These are phyloP conservation scores for Hyperoplus immaculatus DNA, from an alignment of 2,797 vertebrate species.

Conservation along the genomic window DNA sequence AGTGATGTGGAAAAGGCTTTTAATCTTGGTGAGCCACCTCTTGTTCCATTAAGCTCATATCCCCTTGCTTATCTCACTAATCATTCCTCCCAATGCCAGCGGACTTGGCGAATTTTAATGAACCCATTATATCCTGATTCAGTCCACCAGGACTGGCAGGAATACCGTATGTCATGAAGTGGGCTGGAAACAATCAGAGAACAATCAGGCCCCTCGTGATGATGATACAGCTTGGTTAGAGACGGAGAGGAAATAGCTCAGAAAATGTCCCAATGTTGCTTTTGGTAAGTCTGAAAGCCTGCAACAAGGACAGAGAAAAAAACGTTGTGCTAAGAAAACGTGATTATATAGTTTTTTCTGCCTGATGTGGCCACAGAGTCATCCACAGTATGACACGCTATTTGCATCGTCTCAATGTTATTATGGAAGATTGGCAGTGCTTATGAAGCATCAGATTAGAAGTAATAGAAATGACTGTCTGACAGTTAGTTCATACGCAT, in stretches of 20 bases:
- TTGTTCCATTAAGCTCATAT: constrained; percentile 82
- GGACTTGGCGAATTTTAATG: constrained; percentile 78
- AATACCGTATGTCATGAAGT: constrained; percentile 62
- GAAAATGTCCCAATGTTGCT: constrained; percentile 37
- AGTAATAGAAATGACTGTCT: constrained; percentile 18
- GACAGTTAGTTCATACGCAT: constrained; percentile 32
- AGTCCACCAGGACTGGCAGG: constrained; percentile 75
- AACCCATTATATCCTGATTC: constrained; percentile 79
- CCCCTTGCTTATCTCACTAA: constrained; percentile 83
- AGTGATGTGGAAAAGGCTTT: constrained; percentile 85
- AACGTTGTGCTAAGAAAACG: constrained; percentile 28
- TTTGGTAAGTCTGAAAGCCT: constrained; percentile 48
- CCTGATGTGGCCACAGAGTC: constrained; percentile 37
- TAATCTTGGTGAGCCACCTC: constrained; percentile 83
- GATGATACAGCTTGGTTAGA: constrained; percentile 54
- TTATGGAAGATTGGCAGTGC: constrained; percentile 34
- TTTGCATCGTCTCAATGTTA: constrained; percentile 43
- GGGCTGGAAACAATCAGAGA: constrained; percentile 77
- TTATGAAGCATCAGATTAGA: constrained; percentile 17
- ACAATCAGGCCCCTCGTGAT: constrained; percentile 50
- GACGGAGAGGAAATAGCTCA: constrained; percentile 43
- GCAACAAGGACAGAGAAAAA: constrained; percentile 40
- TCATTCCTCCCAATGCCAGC: constrained; percentile 81
- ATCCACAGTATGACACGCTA: constrained; percentile 38
- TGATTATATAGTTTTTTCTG: constrained; percentile 8